A percentile compares a stretch with the other conserved stretches of the same genome.
phyloP scores from a whole-genome alignment of 2,797 vertebrate genomes.

The Danio albolineatus region DNA sequence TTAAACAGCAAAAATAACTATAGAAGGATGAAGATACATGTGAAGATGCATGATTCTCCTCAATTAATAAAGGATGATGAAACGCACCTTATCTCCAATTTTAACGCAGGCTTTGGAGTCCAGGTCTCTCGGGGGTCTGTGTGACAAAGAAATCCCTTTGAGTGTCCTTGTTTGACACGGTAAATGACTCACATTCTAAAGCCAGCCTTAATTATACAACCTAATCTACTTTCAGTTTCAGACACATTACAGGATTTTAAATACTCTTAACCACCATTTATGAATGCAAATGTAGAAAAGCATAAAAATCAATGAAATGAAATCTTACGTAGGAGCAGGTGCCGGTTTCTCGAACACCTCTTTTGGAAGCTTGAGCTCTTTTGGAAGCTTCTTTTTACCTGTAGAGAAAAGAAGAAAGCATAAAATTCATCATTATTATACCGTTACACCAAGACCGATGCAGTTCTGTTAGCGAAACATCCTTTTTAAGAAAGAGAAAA shows the following conservation, averaged over 20 bases:
- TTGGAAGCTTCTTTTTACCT: constrained; percentile 89
- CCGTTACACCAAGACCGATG: background rate
- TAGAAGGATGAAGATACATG: background rate
- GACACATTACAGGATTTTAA: background rate
- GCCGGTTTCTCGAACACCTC: constrained; percentile 91
- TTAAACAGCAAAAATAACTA: background rate
- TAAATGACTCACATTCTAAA: constrained; percentile 17
- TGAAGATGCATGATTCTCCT: background rate
- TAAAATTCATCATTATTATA: constrained; percentile 2
- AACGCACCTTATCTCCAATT: constrained; percentile 93
- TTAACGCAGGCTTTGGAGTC: constrained; percentile 95
- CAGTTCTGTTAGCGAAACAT: background rate
- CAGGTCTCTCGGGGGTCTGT: constrained; percentile 92
- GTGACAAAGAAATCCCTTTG: constrained; percentile 59
- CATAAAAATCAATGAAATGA: background rate
- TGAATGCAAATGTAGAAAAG: background rate
- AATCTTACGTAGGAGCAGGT: constrained; percentile 86
- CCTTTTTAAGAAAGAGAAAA: background rate
- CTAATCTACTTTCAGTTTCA: background rate
- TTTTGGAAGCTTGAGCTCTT: constrained; percentile 85
- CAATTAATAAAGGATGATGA: background rate
- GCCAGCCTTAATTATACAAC: constrained; percentile 37
- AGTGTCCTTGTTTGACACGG: constrained; percentile 3
- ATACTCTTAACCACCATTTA: background rate
- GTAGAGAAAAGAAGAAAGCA: constrained; percentile 36